These are phyloP conservation scores for Epinotia demarniana DNA, from an alignment of 2,888 invertebrate species.

Conservation along the genomic window DNA sequence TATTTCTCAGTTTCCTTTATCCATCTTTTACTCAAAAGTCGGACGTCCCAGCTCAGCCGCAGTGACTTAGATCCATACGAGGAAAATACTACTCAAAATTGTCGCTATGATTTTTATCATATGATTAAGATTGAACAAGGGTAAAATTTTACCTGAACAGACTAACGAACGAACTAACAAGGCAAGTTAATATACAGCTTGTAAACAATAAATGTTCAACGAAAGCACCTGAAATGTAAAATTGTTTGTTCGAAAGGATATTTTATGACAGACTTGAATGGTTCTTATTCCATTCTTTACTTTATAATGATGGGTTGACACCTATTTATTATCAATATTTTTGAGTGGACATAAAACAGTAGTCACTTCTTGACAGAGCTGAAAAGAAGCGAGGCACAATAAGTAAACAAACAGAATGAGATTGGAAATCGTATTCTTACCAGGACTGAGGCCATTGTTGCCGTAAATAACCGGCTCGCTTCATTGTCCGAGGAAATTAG, in stretches of 20 bases:
- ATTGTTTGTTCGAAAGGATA: not conserved
- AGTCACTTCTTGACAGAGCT: conserved; percentile 18
- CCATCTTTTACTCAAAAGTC: no score
- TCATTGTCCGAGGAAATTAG: conserved; percentile 43
- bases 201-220: no score
- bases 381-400: conserved; percentile 32
- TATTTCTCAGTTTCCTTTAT: no score
- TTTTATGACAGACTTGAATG: not conserved
- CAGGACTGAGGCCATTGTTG: conserved; percentile 40
- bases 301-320: not conserved
- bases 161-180: no score
- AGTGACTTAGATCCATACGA: no score
- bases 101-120: no score
- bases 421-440: conserved; percentile 43
- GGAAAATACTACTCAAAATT: no score
- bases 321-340: not conserved
- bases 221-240: no score
- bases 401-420: conserved; percentile 40
- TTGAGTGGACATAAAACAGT: conserved; percentile 1
- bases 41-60: no score
- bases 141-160: no score
- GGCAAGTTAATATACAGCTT: no score
- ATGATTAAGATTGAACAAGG: no score
- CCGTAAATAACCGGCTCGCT: conserved; percentile 42
- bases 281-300: not conserved